Conservation (phyloP, 2,113 vertebrate species). For the Seriola dumerili region DNA sequence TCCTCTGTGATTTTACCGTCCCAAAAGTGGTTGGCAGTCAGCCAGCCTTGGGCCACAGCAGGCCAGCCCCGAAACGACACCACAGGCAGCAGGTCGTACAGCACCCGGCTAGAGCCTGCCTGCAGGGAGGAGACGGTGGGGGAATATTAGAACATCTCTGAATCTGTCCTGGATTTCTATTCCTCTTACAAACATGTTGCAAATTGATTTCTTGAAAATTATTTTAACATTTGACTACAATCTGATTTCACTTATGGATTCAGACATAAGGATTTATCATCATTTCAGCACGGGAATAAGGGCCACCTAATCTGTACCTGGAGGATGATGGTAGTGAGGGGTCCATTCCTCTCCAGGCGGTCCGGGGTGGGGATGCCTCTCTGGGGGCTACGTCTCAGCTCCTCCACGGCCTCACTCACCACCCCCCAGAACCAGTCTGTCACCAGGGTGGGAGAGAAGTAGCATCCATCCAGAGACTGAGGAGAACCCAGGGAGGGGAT, state of each 20-base stretch:
- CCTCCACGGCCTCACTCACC: constrained; percentile 82
- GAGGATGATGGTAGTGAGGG: constrained; percentile 85
- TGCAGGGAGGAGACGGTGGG: constrained; percentile 35
- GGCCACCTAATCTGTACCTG: constrained; percentile 61
- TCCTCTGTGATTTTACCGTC: constrained; percentile 89
- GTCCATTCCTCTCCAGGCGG: constrained; percentile 84
- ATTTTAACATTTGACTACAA: constrained; percentile 4
- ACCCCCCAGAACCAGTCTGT: constrained; percentile 87
- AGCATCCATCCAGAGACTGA: constrained; percentile 84
- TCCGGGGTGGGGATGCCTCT: constrained; percentile 84
- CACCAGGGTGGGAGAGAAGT: constrained; percentile 86
- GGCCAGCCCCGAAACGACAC: constrained; percentile 91
- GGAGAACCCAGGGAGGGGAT: constrained; percentile 77
- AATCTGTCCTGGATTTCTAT: not conserved
- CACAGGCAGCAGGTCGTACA: constrained; percentile 90
- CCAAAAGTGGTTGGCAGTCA: constrained; percentile 90
- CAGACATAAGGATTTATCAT: constrained; percentile 10
- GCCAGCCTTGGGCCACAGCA: constrained; percentile 87
- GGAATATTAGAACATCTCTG: not conserved
- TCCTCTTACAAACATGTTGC: not conserved
- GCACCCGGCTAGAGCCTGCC: constrained; percentile 84
- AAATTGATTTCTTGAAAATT: not conserved
- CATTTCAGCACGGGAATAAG: not conserved
- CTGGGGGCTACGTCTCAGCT: constrained; percentile 82
- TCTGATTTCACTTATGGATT: constrained; percentile 24